Percentiles rank a stretch among this genome's conserved stretches.
These are phyloP conservation scores for Musca vetustissima DNA, from an alignment of 1,140 invertebrate species.

Conservation along the genomic window DNA sequence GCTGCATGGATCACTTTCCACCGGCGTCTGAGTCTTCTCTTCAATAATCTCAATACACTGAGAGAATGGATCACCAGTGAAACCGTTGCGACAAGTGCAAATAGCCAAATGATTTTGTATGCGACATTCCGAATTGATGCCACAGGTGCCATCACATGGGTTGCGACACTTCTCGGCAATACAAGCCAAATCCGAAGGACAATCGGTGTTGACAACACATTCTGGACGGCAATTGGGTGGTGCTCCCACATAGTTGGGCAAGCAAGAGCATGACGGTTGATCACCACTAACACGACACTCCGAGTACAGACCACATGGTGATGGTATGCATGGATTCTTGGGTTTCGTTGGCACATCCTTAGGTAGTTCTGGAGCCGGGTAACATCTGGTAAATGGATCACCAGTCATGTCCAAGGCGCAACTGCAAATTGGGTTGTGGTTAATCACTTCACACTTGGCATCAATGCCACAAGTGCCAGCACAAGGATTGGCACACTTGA, in stretches of 20 bases:
- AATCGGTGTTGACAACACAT: constrained; percentile 79
- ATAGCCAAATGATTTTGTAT: constrained; percentile 76
- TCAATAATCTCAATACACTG: constrained; percentile 65
- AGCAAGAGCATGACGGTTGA: constrained; percentile 73
- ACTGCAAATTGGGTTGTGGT: constrained; percentile 75
- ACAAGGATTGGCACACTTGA: constrained; percentile 73
- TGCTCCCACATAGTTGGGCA: constrained; percentile 73
- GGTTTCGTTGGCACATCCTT: constrained; percentile 58
- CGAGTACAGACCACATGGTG: constrained; percentile 76
- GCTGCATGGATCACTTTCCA: constrained; percentile 64
- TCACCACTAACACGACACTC: constrained; percentile 65
- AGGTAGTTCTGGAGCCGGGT: constrained; percentile 38
- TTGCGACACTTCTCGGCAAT: constrained; percentile 76
- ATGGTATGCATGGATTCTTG: constrained; percentile 73
- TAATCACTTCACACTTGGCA: constrained; percentile 69
- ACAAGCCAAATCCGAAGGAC: constrained; percentile 74
- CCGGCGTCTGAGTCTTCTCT: constrained; percentile 59
- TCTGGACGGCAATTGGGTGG: constrained; percentile 78
- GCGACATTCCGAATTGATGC: constrained; percentile 71
- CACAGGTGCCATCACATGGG: constrained; percentile 79
- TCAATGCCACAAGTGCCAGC: constrained; percentile 68
- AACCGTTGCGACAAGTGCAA: constrained; percentile 69
- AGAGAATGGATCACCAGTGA: constrained; percentile 73
- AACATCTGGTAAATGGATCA: constrained; percentile 72
- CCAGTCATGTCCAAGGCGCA: constrained; percentile 70